Conservation (phyloP, 1,140 invertebrate genomes). For the Schlechtendalia chinensis region DNA sequence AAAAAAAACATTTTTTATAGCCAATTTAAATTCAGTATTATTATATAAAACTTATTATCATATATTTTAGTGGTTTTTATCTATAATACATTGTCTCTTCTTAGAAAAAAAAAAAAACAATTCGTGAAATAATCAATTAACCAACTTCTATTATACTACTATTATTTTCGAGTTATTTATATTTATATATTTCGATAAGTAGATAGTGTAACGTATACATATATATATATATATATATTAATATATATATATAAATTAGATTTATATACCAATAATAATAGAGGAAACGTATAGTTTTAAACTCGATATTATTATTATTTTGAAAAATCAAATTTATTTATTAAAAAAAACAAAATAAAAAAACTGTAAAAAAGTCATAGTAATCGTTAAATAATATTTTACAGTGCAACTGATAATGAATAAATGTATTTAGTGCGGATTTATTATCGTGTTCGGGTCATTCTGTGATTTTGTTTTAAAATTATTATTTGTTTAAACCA, state of each 20-base stretch:
- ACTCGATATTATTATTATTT: background rate
- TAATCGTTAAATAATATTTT: constrained; percentile 21
- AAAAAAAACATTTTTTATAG: too few species aligned
- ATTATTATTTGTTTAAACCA: constrained; percentile 19
- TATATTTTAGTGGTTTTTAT: background rate
- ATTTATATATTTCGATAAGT: constrained; percentile 5
- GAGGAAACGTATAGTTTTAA: background rate
- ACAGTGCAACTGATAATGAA: background rate
- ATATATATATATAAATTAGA: background rate
- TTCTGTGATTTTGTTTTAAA: constrained; percentile 46
- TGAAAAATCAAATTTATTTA: constrained; percentile 28
- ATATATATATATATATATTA: background rate
- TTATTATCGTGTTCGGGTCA: constrained; percentile 29
- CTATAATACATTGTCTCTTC: background rate
- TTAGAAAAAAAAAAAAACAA: background rate
- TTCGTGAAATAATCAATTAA: background rate
- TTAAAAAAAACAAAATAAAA: background rate
- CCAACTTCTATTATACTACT: background rate
- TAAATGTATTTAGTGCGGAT: background rate
- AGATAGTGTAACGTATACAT: background rate
- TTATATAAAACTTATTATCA: too few species aligned
- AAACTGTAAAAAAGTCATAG: constrained; percentile 41
- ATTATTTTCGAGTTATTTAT: constrained; percentile 37
- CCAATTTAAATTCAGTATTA: too few species aligned
- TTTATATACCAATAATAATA: constrained; percentile 4